Percentiles rank a stretch among this genome's conserved stretches.
phyloP scores from a whole-genome alignment of 92 coral and sea anemone genomes.

The Actinostola sp. region DNA sequence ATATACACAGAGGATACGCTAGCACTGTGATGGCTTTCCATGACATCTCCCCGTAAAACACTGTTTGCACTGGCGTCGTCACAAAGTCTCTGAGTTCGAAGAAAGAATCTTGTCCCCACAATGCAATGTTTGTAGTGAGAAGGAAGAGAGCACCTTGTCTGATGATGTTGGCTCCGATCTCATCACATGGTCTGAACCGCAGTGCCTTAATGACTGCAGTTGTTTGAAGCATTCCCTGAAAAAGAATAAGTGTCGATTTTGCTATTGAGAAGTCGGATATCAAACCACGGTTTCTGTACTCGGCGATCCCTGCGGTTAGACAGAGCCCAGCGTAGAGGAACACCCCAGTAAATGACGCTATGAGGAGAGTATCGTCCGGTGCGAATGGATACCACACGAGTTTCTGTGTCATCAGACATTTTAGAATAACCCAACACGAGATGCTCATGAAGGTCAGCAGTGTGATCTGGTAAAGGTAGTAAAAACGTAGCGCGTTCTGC shows the following conservation, averaged over 20 bases:
- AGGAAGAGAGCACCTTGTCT: constrained; percentile 93
- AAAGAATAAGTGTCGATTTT: constrained; percentile 74
- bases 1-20: constrained; percentile 92
- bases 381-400: constrained; percentile 91
- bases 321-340: constrained; percentile 90
- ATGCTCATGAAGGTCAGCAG: constrained; percentile 77
- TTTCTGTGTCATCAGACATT: constrained; percentile 89
- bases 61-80: constrained; percentile 90
- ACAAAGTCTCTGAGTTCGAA: constrained; percentile 89
- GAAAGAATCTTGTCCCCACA: constrained; percentile 96
- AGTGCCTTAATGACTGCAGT: constrained; percentile 90
- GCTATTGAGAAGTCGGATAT: constrained; percentile 88
- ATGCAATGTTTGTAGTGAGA: constrained; percentile 88
- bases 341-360: constrained; percentile 86
- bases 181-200: constrained; percentile 84
- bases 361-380: constrained; percentile 83
- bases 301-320: constrained; percentile 94
- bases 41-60: constrained; percentile 90
- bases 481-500: constrained; percentile 78
- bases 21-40: constrained; percentile 92
- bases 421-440: constrained; percentile 91
- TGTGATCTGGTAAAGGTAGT: constrained; percentile 83
- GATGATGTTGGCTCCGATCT: constrained; percentile 87
- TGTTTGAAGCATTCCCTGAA: constrained; percentile 92
- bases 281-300: constrained; percentile 69